Percentiles rank a stretch among this genome's conserved stretches.
Evolutionary conservation across 2,797 vertebrate species (phyloP).

Genomic region (Avahi laniger): DNA sequence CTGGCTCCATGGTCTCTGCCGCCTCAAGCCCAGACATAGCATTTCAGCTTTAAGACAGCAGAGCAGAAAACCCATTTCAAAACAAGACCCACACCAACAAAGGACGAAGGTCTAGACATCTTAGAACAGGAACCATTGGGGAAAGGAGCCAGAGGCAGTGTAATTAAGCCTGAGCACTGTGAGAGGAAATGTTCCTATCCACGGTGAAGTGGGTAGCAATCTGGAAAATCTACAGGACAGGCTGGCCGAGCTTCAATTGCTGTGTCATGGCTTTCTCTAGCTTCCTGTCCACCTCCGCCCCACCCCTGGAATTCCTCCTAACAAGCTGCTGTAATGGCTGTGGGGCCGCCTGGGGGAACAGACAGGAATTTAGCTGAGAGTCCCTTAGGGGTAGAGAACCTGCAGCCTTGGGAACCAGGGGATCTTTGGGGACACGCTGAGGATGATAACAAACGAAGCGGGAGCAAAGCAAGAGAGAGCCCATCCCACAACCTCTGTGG

Average conservation of each 20-base stretch:
- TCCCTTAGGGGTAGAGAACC: no score
- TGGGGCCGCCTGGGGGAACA: neutral
- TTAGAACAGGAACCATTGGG: neutral
- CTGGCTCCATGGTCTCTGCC: neutral
- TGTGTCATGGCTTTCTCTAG: neutral
- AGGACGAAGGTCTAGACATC: neutral
- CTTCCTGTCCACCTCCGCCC: neutral
- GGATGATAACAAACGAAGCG: neutral
- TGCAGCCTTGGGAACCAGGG: no score
- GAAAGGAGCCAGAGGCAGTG: neutral
- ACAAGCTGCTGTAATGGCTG: neutral
- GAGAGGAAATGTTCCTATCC: rapidly evolving
- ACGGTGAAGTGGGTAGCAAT: neutral
- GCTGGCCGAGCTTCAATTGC: rapidly evolving
- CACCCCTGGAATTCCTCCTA: neutral
- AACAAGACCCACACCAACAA: neutral
- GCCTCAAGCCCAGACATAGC: neutral
- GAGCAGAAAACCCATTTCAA: neutral
- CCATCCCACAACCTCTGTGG: neutral
- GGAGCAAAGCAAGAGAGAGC: no score
- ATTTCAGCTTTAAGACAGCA: neutral
- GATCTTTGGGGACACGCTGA: neutral
- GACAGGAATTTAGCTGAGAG: neutral
- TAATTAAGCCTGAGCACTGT: rapidly evolving
- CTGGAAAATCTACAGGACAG: no score